Conservation (phyloP, 2,113 vertebrate species). For the Petromus typicus region DNA sequence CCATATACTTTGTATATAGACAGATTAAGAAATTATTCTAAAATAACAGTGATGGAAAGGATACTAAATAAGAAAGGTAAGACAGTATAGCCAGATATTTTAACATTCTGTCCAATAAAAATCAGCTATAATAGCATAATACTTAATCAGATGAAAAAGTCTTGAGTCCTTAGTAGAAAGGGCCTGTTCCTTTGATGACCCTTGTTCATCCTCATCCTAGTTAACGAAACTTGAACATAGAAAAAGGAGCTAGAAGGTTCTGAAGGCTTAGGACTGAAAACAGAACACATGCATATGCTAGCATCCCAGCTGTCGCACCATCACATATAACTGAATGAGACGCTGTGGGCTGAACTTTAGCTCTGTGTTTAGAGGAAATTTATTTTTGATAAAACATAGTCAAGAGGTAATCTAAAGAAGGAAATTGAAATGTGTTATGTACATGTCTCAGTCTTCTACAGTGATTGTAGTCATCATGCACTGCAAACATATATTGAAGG, state of each 20-base stretch:
- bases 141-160: background rate
- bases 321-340: background rate
- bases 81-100: background rate
- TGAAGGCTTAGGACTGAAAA: background rate
- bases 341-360: background rate
- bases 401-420: background rate
- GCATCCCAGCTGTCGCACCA: background rate
- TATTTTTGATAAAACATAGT: background rate
- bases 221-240: background rate
- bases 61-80: background rate
- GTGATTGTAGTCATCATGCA: background rate
- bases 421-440: background rate
- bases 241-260: background rate
- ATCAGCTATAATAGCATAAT: background rate
- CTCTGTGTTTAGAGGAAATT: background rate
- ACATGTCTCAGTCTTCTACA: background rate
- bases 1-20: background rate
- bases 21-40: background rate
- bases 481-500: background rate
- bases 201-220: background rate
- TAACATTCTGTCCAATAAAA: background rate
- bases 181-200: background rate
- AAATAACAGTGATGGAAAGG: background rate
- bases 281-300: background rate
- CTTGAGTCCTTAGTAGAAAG: background rate